These are phyloP conservation scores for Coenonympha arcania DNA, from an alignment of 2,888 invertebrate species.

Conservation along the genomic window DNA sequence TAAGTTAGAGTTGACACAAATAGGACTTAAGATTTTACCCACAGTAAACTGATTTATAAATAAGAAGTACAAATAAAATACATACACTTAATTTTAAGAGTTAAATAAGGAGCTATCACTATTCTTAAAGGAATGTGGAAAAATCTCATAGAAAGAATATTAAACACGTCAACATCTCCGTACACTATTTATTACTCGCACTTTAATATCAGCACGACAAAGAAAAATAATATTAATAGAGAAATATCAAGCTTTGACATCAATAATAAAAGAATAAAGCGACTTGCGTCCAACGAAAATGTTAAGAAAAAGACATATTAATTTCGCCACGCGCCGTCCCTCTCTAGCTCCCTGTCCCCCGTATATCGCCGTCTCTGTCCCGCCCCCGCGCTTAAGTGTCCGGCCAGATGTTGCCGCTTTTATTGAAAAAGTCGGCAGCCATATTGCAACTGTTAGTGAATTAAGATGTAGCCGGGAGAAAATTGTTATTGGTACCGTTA, in stretches of 20 bases:
- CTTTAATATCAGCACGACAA: slow-evolving; percentile 17
- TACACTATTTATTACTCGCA: slow-evolving; percentile 8
- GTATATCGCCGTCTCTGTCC: slow-evolving; percentile 41
- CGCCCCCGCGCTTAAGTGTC: slow-evolving; percentile 68
- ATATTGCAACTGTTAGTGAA: slow-evolving; percentile 66
- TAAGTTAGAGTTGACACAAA: no score
- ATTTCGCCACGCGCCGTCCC: slow-evolving; percentile 50
- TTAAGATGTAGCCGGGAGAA: slow-evolving; percentile 63
- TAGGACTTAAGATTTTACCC: no score
- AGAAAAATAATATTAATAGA: slow-evolving; percentile 48
- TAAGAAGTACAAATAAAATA: no score
- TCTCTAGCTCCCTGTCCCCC: slow-evolving; percentile 29
- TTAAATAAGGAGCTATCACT: no score
- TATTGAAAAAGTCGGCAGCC: slow-evolving; percentile 71
- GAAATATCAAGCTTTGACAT: slow-evolving; percentile 46
- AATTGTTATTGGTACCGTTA: slow-evolving; percentile 42
- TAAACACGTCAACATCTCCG: not conserved
- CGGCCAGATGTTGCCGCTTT: slow-evolving; percentile 66
- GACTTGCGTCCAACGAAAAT: slow-evolving; percentile 50
- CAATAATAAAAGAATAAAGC: slow-evolving; percentile 68
- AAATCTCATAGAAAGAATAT: slow-evolving; percentile 4
- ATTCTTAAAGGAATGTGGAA: no score
- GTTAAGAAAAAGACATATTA: slow-evolving; percentile 72
- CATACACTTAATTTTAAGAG: no score
- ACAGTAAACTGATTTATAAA: no score